Evolutionary conservation across 2,113 vertebrate species (phyloP).

Genomic region (Sterna hirundo): DNA sequence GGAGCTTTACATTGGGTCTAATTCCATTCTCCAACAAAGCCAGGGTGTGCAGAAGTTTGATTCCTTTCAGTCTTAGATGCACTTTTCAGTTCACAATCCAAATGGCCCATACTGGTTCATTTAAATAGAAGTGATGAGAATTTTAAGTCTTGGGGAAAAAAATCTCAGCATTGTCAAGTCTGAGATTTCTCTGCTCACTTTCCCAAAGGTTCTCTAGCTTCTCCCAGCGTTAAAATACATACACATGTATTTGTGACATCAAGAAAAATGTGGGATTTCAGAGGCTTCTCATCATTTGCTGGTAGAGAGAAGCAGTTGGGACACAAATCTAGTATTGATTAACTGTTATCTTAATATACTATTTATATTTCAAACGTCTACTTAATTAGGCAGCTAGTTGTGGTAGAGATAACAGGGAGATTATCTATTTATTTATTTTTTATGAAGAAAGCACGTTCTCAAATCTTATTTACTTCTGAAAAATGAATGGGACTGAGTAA

Average conservation of each 20-base stretch:
- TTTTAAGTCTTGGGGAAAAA: not conserved
- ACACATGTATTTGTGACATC: not conserved
- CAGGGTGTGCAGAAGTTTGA: not conserved
- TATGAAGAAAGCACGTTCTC: not conserved
- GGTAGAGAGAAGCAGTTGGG: not conserved
- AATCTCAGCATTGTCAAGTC: not conserved
- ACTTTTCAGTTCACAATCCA: not conserved
- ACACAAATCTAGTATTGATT: not conserved
- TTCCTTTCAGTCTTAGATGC: not conserved
- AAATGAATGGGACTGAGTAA: not conserved
- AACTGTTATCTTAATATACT: not conserved
- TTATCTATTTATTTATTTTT: not conserved
- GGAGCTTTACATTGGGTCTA: not conserved
- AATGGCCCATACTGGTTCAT: not conserved
- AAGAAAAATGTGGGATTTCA: not conserved
- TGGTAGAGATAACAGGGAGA: not conserved
- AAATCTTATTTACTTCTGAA: not conserved
- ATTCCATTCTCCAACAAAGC: not conserved
- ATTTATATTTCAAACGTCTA: not conserved
- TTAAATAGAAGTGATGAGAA: not conserved
- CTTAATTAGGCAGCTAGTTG: not conserved
- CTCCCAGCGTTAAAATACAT: not conserved
- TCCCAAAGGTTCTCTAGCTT: not conserved
- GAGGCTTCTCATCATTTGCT: not conserved
- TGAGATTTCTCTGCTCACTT: not conserved